phyloP scores from a whole-genome alignment of 2,888 invertebrate genomes.

The Hydrotaea cyrtoneurina region DNA sequence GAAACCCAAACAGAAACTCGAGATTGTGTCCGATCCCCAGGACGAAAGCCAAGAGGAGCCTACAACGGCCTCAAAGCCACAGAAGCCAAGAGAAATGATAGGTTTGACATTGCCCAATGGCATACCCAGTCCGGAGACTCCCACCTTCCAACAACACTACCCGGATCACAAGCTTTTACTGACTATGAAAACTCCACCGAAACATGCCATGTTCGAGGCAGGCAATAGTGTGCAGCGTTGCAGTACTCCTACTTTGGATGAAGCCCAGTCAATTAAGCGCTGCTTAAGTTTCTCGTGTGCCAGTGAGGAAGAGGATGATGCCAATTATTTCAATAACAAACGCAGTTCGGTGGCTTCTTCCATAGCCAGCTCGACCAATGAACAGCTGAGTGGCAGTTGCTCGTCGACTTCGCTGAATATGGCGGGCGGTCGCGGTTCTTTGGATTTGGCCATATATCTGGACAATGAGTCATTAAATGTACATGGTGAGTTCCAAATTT shows the following conservation, averaged over 20 bases:
- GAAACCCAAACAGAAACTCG: neutral
- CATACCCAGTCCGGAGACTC: slow-evolving; percentile 77
- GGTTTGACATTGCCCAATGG: slow-evolving; percentile 77
- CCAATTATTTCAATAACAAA: slow-evolving; percentile 79
- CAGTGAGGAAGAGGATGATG: slow-evolving; percentile 81
- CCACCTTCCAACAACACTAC: slow-evolving; percentile 43
- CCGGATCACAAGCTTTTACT: slow-evolving; percentile 43
- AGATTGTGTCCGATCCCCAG: neutral
- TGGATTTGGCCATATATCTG: slow-evolving; percentile 85
- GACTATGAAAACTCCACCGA: slow-evolving; percentile 67
- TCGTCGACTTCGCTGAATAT: slow-evolving; percentile 72
- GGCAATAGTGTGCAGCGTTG: slow-evolving; percentile 79
- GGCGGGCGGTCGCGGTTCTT: slow-evolving; percentile 82
- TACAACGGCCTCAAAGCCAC: neutral
- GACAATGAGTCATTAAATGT: slow-evolving; percentile 84
- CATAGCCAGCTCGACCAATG: slow-evolving; percentile 69
- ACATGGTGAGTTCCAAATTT: slow-evolving; percentile 84
- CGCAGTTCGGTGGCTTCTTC: slow-evolving; percentile 82
- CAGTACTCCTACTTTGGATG: slow-evolving; percentile 80
- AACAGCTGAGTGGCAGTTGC: slow-evolving; percentile 63
- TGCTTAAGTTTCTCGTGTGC: slow-evolving; percentile 84
- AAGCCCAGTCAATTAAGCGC: slow-evolving; percentile 82
- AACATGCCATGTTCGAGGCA: slow-evolving; percentile 76
- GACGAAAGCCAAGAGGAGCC: neutral
- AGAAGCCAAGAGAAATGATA: slow-evolving; percentile 63